Evolutionary conservation across 2,797 vertebrate genomes (phyloP), one percentile per base, ranked within the genome.

Genomic region (Hephaestus fuliginosus): DNA sequence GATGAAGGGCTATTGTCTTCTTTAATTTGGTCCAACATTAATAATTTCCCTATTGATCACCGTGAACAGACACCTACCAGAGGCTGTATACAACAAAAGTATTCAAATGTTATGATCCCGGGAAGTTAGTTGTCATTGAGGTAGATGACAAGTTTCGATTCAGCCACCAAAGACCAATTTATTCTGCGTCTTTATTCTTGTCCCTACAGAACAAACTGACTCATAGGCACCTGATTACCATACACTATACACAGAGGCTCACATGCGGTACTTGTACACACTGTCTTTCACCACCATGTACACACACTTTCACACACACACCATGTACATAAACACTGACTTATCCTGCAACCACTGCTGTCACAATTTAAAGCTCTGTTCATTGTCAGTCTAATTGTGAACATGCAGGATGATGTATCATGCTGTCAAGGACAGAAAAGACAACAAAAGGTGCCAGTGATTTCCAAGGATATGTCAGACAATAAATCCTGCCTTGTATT

Each of bases 361-460:
- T 76, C 57, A 77, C 11, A 28, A 63, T 67, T 86, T 85, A 65
- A 36, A 80, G 66, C 41, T 77, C 43, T 46, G 58, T 51, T 73
- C 36, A 71, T 78, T 71, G 71, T 72, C 71, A 15, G 60, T 57
- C 56, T 81, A 74, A 81, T 83, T 61, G 36, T 71, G 60, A 80
- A 69, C 81, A 74, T 70, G 46, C 43, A 63, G 63, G 53, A 48
- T 46, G 33, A 72, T 52, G 69, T 78, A 46, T 78, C 64, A 25
- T 28, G 53, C 52, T 73, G 64, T 80, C 80, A 64, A 74, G 74
- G 76, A 48, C 78, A 69, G 22, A 71, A 51, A 60, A 85, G 48
- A 65, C 43, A 43, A 49, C 43, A 70, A 43, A 10, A 57, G 25
- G 25, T 64, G 57, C 36, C 58, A 39, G 51, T 85, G n/a, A 71